Conservation (phyloP, 2,797 vertebrate genomes). For the Leucoraja ocellata region DNA sequence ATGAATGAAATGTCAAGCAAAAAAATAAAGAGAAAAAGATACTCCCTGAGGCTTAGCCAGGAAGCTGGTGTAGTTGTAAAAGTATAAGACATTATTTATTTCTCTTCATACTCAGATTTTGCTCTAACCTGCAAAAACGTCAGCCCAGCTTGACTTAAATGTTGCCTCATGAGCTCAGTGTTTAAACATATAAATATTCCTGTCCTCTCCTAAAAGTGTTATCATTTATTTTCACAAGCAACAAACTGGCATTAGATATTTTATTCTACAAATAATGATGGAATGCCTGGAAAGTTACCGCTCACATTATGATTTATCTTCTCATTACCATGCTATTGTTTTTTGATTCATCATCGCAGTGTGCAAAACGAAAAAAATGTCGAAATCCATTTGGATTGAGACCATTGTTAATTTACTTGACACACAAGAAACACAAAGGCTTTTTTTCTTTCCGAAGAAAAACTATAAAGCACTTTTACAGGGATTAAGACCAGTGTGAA, state of each 20-base stretch:
- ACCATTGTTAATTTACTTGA: neutral
- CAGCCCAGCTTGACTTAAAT: neutral
- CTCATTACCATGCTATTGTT: neutral
- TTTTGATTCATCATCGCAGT: slow-evolving; percentile 27
- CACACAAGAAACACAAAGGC: neutral
- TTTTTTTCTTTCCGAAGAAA: neutral
- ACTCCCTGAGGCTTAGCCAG: slow-evolving; percentile 1
- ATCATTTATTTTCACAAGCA: neutral
- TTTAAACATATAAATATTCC: neutral
- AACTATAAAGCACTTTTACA: neutral
- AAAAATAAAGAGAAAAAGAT: neutral
- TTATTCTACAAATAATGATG: neutral
- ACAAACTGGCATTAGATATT: neutral
- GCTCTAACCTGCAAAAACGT: neutral
- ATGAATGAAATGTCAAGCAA: slow-evolving; percentile 27
- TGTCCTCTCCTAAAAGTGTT: neutral
- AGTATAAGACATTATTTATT: slow-evolving; percentile 13
- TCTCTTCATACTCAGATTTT: neutral
- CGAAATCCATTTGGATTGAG: neutral
- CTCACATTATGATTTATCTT: slow-evolving; percentile 6
- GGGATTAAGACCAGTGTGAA: neutral
- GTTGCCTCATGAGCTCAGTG: neutral
- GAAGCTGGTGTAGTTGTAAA: neutral
- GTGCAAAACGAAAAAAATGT: neutral
- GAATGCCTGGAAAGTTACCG: neutral